Evolutionary conservation across 2,113 vertebrate species (phyloP).

Genomic region (Ellobius talpinus): DNA sequence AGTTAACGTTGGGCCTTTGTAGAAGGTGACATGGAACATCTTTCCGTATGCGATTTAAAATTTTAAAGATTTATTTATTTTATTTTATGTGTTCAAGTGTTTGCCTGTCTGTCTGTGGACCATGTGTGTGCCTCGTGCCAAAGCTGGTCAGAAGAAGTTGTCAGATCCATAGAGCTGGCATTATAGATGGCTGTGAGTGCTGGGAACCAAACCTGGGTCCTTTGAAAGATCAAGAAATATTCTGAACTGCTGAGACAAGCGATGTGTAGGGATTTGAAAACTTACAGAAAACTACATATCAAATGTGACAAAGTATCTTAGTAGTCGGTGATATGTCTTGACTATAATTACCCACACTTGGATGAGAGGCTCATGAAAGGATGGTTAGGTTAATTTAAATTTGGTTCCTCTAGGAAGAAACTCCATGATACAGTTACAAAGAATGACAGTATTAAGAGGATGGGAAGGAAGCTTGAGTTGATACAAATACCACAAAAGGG

Average conservation of each 20-base stretch:
- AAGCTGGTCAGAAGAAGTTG: not conserved
- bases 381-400: not conserved
- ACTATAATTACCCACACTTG: not conserved
- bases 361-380: not conserved
- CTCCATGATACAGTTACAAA: not conserved
- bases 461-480: not conserved
- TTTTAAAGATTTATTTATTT: not conserved
- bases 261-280: not conserved
- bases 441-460: not conserved
- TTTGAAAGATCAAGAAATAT: not conserved
- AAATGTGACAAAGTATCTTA: not conserved
- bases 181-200: not conserved
- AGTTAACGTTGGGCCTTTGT: not conserved
- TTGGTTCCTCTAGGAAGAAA: not conserved
- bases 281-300: not conserved
- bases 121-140: not conserved
- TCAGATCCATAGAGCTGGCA: not conserved
- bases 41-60: not conserved
- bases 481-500: not conserved
- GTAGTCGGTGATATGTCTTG: not conserved
- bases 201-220: not conserved
- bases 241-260: not conserved
- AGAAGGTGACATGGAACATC: not conserved
- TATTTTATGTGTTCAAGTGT: not conserved
- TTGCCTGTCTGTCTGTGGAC: not conserved